Conservation (phyloP, 1,140 invertebrate species). For the Rhynchophorus ferrugineus region DNA sequence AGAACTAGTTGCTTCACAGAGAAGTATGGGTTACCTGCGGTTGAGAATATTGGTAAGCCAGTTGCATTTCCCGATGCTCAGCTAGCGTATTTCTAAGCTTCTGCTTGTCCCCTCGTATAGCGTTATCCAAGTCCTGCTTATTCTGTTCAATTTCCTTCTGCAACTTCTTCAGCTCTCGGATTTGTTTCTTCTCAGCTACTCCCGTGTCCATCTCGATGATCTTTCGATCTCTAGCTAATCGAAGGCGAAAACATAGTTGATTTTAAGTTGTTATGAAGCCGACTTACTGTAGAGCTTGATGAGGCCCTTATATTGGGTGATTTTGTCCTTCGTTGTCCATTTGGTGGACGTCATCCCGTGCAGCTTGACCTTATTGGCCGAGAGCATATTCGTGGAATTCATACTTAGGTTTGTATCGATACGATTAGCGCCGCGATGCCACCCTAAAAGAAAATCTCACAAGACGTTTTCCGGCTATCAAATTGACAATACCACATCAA, state of each 20-base stretch:
- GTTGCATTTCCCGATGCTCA: constrained; percentile 47
- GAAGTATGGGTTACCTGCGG: constrained; percentile 18
- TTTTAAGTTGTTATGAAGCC: too few species aligned
- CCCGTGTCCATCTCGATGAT: constrained; percentile 46
- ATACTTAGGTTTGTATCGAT: constrained; percentile 19
- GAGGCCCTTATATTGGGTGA: constrained; percentile 53
- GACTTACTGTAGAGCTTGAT: constrained; percentile 53
- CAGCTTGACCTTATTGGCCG: constrained; percentile 47
- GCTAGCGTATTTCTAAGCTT: constrained; percentile 46
- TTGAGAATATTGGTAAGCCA: constrained; percentile 50
- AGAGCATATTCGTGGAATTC: constrained; percentile 43
- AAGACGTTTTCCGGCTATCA: too few species aligned
- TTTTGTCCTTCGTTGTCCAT: constrained; percentile 56
- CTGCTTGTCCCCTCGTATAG: constrained; percentile 49
- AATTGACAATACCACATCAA: too few species aligned
- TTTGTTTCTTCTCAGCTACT: constrained; percentile 47
- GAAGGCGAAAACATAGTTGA: too few species aligned
- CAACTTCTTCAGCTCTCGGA: constrained; percentile 45
- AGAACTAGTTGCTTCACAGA: not conserved
- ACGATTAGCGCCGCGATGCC: too few species aligned
- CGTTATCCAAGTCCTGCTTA: constrained; percentile 47
- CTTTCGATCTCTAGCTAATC: constrained; percentile 49
- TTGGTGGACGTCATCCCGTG: constrained; percentile 52
- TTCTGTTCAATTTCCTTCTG: constrained; percentile 48
- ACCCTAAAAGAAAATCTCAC: too few species aligned